These are phyloP conservation scores for Sprattus sprattus DNA, from an alignment of 2,113 vertebrate species.

Conservation along the genomic window DNA sequence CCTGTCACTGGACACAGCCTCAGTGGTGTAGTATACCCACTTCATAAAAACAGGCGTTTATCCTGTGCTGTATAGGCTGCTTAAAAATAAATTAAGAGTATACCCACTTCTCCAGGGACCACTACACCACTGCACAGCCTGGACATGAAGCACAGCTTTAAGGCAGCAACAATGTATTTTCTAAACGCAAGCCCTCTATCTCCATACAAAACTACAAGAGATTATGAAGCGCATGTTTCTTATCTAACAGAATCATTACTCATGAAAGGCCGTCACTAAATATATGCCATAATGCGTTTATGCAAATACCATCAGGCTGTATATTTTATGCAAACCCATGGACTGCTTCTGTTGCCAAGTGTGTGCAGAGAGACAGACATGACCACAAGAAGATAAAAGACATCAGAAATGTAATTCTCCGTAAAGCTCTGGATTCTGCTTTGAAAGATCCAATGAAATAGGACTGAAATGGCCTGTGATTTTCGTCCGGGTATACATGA, in stretches of 20 bases:
- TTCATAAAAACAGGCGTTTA: too few species aligned
- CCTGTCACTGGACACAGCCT: slow-evolving; percentile 38
- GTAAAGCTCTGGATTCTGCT: too few species aligned
- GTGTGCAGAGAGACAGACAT: background rate
- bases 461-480: too few species aligned
- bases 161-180: background rate
- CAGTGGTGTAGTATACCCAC: too few species aligned
- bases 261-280: background rate
- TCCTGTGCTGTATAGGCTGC: too few species aligned
- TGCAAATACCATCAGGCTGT: background rate
- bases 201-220: background rate
- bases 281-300: background rate
- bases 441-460: too few species aligned
- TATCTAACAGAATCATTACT: background rate
- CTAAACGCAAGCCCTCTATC: background rate
- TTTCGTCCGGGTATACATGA: too few species aligned
- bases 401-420: background rate
- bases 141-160: slow-evolving; percentile 37
- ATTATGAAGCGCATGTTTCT: background rate
- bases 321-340: too few species aligned
- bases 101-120: too few species aligned
- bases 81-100: too few species aligned
- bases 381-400: background rate
- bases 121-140: too few species aligned
- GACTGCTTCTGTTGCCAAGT: too few species aligned